Base-by-base conservation (phyloP, 2,113 vertebrate genomes). In the Uria aalge region DNA sequence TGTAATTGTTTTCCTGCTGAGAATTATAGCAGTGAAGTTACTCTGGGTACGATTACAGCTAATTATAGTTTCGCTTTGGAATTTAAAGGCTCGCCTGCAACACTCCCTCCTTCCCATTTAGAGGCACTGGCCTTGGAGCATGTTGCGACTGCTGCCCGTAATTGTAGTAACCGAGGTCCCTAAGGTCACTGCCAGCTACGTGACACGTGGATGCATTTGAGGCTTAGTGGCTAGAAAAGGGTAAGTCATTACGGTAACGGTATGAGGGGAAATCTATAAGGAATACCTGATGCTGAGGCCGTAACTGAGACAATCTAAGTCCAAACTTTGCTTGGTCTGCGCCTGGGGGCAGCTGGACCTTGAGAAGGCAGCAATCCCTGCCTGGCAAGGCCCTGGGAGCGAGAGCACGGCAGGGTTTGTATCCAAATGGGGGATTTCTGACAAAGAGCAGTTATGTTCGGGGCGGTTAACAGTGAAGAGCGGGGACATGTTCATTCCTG, bases 1-100 rank as follows among this genome's bases (percentile, higher is more conserved):
- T 97, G 92, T 98, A 98, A 98, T 98, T 98, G 97, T 98, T 98
- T 98, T 97, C 98, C 98, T 98, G 98, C 98, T 98, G 98, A 98
- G 98, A 98, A 97, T 98, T 97, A 98, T 94, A 97, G 97, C 96
- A 96, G 92, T 77, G 96, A 98, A 98, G 97, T 98, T 98, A 98
- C 97, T 97, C 94, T 98, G 98, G 97, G 98, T 97, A 94, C 94
- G 81, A 98, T 98, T 98, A 98, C 92, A 96, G 97, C 97, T 98
- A 98, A 98, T 98, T 98, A 98, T 96, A 97, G 97, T 92, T 97
- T 97, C 87, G 18, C 93, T 97, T 88, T 80, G 88, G 95, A 98
- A 98, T 98, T 97, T 97, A 98, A 98, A 96, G 91, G 97, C 91
- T 97, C 96, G 94, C 96, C 90, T 93, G 94, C 93, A 97, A 95